These are phyloP conservation scores for Charina bottae DNA, from an alignment of 2,113 vertebrate genomes.

Conservation along the genomic window DNA sequence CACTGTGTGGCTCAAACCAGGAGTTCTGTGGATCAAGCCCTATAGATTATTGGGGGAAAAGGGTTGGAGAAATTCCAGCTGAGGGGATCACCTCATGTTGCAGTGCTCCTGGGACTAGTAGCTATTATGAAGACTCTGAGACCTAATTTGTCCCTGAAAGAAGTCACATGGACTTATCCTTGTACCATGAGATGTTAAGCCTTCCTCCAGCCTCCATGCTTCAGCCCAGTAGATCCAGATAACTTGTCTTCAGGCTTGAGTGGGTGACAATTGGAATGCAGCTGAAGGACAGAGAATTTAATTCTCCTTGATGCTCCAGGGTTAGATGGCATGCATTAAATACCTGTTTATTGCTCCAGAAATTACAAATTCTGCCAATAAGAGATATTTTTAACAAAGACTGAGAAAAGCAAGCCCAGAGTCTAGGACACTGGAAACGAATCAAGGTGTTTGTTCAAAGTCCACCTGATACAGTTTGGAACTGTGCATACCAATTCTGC, in stretches of 20 bases:
- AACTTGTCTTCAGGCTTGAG: background rate
- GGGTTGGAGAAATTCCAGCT: background rate
- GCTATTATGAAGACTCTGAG: too few species aligned
- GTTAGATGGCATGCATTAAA: background rate
- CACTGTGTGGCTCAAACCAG: background rate
- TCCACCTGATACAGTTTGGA: background rate
- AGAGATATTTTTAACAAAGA: background rate
- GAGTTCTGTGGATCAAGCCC: background rate
- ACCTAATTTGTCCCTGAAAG: background rate
- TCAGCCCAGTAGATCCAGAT: background rate
- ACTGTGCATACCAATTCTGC: background rate
- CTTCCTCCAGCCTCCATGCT: background rate
- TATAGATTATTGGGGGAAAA: background rate
- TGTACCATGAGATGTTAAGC: background rate
- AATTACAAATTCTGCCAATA: background rate
- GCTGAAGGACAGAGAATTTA: background rate
- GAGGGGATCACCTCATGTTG: background rate
- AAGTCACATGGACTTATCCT: background rate
- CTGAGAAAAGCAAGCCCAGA: background rate
- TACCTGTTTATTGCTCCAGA: background rate
- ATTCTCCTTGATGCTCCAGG: background rate
- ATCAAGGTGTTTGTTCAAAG: background rate
- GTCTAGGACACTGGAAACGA: background rate
- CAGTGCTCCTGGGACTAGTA: background rate
- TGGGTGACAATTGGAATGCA: background rate